phyloP scores from a whole-genome alignment of 92 coral and sea anemone species.

The Porites divaricata region DNA sequence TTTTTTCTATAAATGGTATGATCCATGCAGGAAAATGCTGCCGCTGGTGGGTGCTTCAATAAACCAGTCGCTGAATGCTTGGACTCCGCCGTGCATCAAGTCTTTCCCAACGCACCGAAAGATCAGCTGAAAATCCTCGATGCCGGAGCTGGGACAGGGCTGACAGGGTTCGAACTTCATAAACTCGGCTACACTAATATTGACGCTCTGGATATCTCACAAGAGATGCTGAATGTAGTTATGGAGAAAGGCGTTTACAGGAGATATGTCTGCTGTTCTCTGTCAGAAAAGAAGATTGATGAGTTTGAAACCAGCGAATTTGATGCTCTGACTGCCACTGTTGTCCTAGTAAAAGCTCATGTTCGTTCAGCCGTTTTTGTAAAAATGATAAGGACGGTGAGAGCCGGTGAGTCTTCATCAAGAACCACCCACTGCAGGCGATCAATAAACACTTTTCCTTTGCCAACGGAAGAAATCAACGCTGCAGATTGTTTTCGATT shows the following conservation, averaged over 20 bases:
- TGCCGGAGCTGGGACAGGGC: background rate
- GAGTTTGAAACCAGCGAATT: background rate
- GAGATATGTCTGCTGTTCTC: slow-evolving; percentile 37
- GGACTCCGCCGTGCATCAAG: slow-evolving; percentile 13
- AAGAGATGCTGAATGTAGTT: slow-evolving; percentile 38
- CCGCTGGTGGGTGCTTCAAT: slow-evolving; percentile 18
- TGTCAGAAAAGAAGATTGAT: slow-evolving; percentile 21
- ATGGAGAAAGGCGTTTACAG: slow-evolving; percentile 22
- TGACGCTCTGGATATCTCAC: slow-evolving; percentile 36
- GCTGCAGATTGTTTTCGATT: too few relatives aligned
- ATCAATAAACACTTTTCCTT: too few relatives aligned
- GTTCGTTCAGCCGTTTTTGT: background rate
- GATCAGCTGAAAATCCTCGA: background rate
- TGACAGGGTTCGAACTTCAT: slow-evolving; percentile 43
- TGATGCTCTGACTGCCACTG: background rate
- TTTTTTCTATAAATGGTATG: background rate
- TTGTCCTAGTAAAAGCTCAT: background rate
- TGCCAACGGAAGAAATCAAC: too few relatives aligned
- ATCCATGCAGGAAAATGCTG: slow-evolving; percentile 10
- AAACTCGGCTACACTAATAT: slow-evolving; percentile 52
- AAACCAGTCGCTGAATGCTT: slow-evolving; percentile 20
- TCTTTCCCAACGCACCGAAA: background rate
- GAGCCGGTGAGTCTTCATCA: background rate
- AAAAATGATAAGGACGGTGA: background rate
- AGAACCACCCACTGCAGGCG: too few relatives aligned